Conservation (phyloP, 2,888 invertebrate genomes). For the Lycocerus yunnanus region DNA sequence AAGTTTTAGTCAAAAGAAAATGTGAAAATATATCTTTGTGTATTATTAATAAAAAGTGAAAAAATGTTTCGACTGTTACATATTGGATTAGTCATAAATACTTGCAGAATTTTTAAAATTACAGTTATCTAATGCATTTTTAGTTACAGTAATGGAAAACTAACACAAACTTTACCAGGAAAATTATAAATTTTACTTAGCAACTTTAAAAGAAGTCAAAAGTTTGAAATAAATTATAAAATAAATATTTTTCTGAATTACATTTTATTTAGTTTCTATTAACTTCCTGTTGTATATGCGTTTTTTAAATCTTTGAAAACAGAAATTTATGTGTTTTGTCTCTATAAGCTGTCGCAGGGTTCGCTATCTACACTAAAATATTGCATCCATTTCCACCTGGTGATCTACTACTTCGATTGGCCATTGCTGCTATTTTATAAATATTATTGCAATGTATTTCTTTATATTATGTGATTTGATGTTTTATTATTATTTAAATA, state of each 20-base stretch:
- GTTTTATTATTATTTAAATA: neutral
- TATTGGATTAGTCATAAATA: neutral
- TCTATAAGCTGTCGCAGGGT: neutral
- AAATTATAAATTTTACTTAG: neutral
- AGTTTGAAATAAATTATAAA: neutral
- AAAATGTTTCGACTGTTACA: neutral
- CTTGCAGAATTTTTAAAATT: neutral
- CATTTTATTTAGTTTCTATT: neutral
- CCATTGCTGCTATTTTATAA: neutral
- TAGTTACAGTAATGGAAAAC: neutral
- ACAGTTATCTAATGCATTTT: neutral
- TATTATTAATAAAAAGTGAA: neutral
- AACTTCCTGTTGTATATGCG: neutral
- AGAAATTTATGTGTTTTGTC: neutral
- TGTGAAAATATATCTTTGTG: neutral
- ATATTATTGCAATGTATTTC: neutral
- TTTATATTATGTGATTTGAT: neutral
- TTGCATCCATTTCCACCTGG: neutral
- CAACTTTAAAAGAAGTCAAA: neutral
- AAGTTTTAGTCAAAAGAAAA: neutral
- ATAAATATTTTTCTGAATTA: neutral
- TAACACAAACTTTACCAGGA: no score
- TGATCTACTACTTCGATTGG: neutral
- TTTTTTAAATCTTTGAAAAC: neutral
- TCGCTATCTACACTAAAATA: neutral